These are phyloP conservation scores for Achlya flavicornis DNA, from an alignment of 2,888 invertebrate species.

Conservation along the genomic window DNA sequence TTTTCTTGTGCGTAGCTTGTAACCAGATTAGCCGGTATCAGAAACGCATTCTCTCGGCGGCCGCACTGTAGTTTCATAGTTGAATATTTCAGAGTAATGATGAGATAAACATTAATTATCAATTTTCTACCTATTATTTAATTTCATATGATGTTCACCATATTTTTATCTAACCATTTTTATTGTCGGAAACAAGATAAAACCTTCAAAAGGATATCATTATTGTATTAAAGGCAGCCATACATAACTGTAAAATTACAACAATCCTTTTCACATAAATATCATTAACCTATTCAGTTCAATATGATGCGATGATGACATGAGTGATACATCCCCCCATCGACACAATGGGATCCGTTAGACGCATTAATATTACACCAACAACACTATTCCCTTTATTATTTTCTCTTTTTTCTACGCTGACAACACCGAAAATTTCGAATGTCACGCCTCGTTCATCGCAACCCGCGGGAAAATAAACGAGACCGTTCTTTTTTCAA, in stretches of 20 bases:
- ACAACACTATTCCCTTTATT: conserved; percentile 69
- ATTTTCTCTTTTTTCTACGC: conserved; percentile 61
- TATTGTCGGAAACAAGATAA: too few species aligned
- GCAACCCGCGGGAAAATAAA: conserved; percentile 72
- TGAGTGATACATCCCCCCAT: conserved; percentile 60
- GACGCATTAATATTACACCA: conserved; percentile 77
- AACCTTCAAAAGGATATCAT: background rate
- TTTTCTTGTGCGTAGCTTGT: too few species aligned
- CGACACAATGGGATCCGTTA: conserved; percentile 75
- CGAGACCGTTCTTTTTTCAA: conserved; percentile 63
- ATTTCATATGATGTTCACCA: too few species aligned
- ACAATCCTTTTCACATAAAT: conserved; percentile 59
- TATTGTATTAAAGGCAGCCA: conserved; percentile 13
- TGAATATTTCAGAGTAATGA: too few species aligned
- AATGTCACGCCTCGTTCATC: conserved; percentile 82
- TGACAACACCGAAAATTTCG: conserved; percentile 75
- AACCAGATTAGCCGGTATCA: too few species aligned
- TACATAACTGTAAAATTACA: conserved; percentile 34
- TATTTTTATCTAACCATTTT: too few species aligned
- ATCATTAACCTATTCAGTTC: conserved; percentile 61
- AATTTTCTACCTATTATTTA: too few species aligned
- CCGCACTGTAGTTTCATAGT: too few species aligned
- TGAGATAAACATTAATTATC: too few species aligned
- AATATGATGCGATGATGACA: conserved; percentile 52
- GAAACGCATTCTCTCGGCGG: too few species aligned